Conservation (phyloP, 2,113 vertebrate genomes). For the Podarcis muralis region DNA sequence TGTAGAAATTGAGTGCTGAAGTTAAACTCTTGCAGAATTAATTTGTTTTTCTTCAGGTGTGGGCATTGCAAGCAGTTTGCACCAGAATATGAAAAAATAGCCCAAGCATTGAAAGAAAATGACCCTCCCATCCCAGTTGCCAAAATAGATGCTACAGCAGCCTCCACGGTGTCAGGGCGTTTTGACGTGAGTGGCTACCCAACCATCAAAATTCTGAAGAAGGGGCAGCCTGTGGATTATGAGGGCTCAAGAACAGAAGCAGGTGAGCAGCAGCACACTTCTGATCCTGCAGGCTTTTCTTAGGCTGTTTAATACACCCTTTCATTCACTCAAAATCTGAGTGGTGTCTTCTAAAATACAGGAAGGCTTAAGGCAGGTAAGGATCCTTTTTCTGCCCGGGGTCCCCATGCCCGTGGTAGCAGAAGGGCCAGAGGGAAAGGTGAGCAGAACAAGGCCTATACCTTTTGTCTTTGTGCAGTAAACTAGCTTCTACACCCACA, state of each 20-base stretch:
- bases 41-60: conserved; percentile 79
- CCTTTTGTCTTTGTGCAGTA: no score
- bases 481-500: no score
- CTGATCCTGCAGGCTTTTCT: neutral
- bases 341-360: neutral
- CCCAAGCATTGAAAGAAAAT: conserved; percentile 84
- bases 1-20: conserved; percentile 12
- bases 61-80: conserved; percentile 97
- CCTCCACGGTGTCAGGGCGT: conserved; percentile 78
- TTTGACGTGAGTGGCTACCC: conserved; percentile 95
- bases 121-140: conserved; percentile 92
- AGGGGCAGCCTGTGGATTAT: conserved; percentile 90
- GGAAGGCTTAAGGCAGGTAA: neutral
- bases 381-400: no score
- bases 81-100: conserved; percentile 94
- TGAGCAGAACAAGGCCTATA: no score
- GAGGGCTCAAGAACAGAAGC: conserved; percentile 88
- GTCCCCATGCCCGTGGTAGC: no score
- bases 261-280: conserved; percentile 73
- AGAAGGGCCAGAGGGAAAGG: no score
- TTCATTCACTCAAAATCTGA: neutral
- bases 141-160: conserved; percentile 91
- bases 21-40: neutral
- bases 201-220: conserved; percentile 96
- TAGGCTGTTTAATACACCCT: no score